These are phyloP conservation scores for Indicator maculatus DNA, from an alignment of 2,113 vertebrate genomes.

Conservation along the genomic window DNA sequence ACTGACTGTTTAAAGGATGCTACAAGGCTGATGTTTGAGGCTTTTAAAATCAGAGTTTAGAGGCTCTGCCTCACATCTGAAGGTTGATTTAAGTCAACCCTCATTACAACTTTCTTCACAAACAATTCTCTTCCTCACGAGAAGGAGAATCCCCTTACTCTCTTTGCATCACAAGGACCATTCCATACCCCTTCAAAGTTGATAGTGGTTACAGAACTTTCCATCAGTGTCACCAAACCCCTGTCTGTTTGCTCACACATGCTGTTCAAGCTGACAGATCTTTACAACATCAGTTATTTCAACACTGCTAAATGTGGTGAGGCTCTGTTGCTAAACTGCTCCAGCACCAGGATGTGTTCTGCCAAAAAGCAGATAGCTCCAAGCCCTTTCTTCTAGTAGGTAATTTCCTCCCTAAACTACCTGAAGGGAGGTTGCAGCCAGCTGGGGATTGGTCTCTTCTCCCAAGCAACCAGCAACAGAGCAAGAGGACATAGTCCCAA, in stretches of 20 bases:
- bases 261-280: not conserved
- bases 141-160: not conserved
- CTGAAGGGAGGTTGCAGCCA: too few relatives aligned
- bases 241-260: not conserved
- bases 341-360: not conserved
- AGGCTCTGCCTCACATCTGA: not conserved
- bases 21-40: not conserved
- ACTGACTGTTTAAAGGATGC: not conserved
- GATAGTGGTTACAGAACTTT: not conserved
- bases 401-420: not conserved
- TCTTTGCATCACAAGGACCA: not conserved
- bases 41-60: not conserved
- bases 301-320: not conserved
- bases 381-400: not conserved
- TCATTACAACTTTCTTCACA: not conserved
- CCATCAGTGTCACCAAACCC: not conserved
- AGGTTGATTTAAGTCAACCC: not conserved
- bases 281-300: not conserved
- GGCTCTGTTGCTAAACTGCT: not conserved
- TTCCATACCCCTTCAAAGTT: not conserved
- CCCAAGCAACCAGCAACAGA: too few relatives aligned
- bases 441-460: too few relatives aligned
- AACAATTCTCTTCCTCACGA: not conserved
- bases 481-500: too few relatives aligned
- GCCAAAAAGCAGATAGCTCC: not conserved